phyloP scores from a whole-genome alignment of 2,797 vertebrate genomes.

The Chromobotia macracanthus region DNA sequence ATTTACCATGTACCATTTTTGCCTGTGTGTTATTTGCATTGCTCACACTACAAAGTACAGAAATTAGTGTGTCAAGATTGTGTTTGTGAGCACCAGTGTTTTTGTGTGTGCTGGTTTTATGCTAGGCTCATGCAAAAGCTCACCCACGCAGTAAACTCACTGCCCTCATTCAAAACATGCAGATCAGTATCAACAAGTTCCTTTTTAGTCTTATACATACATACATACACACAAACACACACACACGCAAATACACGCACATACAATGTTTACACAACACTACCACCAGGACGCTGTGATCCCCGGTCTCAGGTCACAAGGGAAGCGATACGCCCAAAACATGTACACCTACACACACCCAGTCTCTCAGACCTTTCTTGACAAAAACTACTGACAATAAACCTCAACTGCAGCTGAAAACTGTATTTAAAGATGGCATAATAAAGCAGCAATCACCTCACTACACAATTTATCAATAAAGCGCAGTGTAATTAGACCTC shows the following conservation, averaged over 20 bases:
- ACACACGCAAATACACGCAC: constrained; percentile 40
- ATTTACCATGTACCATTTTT: constrained; percentile 13
- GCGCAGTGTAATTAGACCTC: not conserved
- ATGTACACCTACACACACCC: constrained; percentile 44
- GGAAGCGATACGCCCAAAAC: constrained; percentile 36
- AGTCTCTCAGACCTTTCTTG: not conserved
- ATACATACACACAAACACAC: constrained; percentile 28
- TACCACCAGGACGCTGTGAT: constrained; percentile 46
- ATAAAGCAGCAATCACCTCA: not conserved
- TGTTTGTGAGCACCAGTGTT: constrained; percentile 15
- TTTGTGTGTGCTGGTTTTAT: constrained; percentile 39
- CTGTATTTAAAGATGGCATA: not conserved
- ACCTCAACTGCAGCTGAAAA: not conserved
- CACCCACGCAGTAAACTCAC: constrained; percentile 72
- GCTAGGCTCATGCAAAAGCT: constrained; percentile 71
- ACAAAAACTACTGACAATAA: not conserved
- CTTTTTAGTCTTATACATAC: constrained; percentile 61
- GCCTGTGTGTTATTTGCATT: constrained; percentile 19
- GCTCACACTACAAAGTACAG: constrained; percentile 30
- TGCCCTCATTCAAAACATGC: constrained; percentile 73
- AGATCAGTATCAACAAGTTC: constrained; percentile 77
- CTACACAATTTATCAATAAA: not conserved
- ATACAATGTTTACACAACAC: constrained; percentile 55
- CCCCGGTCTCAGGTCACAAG: constrained; percentile 58
- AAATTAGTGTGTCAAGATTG: constrained; percentile 29